Evolutionary conservation across 2,113 vertebrate genomes (phyloP).

Genomic region (Dissostichus mawsoni): DNA sequence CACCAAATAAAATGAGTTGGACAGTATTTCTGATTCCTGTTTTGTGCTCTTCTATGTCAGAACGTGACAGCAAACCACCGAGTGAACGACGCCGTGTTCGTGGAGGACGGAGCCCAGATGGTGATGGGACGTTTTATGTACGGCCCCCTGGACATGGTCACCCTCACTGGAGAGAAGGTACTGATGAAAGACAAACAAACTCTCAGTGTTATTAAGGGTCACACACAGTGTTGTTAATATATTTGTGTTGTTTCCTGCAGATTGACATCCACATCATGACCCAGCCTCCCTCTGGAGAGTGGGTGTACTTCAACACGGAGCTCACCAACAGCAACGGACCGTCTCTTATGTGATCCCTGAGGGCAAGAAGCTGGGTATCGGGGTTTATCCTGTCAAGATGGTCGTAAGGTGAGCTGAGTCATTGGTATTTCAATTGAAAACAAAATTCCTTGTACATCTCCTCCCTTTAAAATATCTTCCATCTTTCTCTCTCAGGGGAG

Average conservation of each 20-base stretch:
- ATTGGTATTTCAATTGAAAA: not conserved
- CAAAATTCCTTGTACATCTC: not conserved
- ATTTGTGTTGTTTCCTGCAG: conserved; percentile 72
- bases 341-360: conserved; percentile 93
- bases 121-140: conserved; percentile 97
- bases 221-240: not conserved
- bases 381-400: conserved; percentile 97
- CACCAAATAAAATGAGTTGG: not conserved
- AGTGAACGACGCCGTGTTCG: conserved; percentile 92
- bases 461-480: not conserved
- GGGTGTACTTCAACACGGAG: conserved; percentile 94
- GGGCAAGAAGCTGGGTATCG: conserved; percentile 88
- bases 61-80: conserved; percentile 97
- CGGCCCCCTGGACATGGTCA: conserved; percentile 98
- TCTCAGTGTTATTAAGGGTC: conserved; percentile 4
- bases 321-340: conserved; percentile 95
- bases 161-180: conserved; percentile 97
- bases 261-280: conserved; percentile 98
- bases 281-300: conserved; percentile 95
- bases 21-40: not conserved
- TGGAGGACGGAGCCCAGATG: conserved; percentile 91
- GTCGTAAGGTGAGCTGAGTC: conserved; percentile 89
- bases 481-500: conserved; percentile 85
- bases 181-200: not conserved
- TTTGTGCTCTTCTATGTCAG: conserved; percentile 71